Percentiles rank a stretch among this genome's conserved stretches.
These are phyloP conservation scores for Nematolebias whitei DNA, from an alignment of 2,113 vertebrate species.

Conservation along the genomic window DNA sequence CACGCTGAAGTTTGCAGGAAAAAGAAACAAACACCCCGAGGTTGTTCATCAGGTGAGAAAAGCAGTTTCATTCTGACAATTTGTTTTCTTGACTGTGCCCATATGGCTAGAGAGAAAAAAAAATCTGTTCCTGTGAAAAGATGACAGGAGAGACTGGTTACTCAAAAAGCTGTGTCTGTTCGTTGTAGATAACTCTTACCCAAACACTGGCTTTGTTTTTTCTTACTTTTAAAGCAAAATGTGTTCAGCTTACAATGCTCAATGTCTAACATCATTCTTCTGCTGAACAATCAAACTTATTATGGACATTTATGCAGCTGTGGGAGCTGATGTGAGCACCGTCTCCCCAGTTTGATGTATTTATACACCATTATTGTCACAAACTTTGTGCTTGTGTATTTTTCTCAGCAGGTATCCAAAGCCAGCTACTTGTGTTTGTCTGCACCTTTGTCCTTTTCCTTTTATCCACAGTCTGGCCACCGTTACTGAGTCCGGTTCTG, in stretches of 20 bases:
- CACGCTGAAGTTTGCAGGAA: slow-evolving; percentile 29
- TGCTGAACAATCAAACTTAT: slow-evolving; percentile 59
- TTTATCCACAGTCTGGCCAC: neutral
- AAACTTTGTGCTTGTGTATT: neutral
- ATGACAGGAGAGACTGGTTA: slow-evolving; percentile 43
- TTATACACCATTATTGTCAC: neutral
- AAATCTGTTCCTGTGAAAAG: slow-evolving; percentile 45
- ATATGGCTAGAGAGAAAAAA: slow-evolving; percentile 42
- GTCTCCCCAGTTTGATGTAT: neutral
- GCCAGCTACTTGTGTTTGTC: neutral
- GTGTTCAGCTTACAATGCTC: slow-evolving; percentile 42
- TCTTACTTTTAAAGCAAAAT: slow-evolving; percentile 61
- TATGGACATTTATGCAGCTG: slow-evolving; percentile 40
- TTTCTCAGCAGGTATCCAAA: neutral
- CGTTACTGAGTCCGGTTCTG: neutral
- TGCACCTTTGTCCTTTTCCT: neutral
- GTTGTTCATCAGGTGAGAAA: slow-evolving; percentile 45
- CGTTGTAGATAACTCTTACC: slow-evolving; percentile 73
- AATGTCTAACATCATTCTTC: slow-evolving; percentile 57
- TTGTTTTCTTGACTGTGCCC: slow-evolving; percentile 44
- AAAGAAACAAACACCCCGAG: slow-evolving; percentile 29
- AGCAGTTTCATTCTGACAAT: slow-evolving; percentile 40
- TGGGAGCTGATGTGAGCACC: neutral
- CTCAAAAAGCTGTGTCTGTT: slow-evolving; percentile 65
- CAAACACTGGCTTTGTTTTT: slow-evolving; percentile 50